Percentiles rank a stretch among this genome's conserved stretches.
phyloP scores from a whole-genome alignment of 1,140 invertebrate species.

The Helicorthomorpha holstii region DNA sequence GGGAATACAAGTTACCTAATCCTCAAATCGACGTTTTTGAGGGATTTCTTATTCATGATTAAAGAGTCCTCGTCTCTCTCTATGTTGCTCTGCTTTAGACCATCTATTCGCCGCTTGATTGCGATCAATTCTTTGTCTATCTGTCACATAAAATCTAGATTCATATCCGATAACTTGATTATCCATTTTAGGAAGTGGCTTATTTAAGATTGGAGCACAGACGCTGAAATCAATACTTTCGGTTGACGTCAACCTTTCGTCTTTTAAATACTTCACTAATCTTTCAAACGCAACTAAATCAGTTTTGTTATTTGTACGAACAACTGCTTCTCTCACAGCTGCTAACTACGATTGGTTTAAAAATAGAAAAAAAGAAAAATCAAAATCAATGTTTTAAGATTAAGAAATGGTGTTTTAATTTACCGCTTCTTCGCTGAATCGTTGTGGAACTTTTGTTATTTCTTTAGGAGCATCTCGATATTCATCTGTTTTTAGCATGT shows the following conservation, averaged over 20 bases:
- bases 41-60: neutral
- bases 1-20: too few species aligned
- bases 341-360: conserved; percentile 25
- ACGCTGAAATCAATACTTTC: neutral
- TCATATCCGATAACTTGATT: neutral
- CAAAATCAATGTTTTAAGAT: conserved; percentile 25
- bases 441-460: neutral
- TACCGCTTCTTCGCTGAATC: neutral
- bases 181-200: neutral
- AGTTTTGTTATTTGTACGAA: conserved; percentile 21
- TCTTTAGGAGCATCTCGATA: conserved; percentile 31
- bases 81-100: too few species aligned
- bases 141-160: neutral
- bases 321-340: conserved; percentile 22
- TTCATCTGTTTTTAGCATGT: conserved; percentile 37
- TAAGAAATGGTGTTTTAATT: conserved; percentile 10
- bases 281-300: conserved; percentile 25
- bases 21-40: neutral
- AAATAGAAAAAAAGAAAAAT: conserved; percentile 1
- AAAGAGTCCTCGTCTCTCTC: neutral
- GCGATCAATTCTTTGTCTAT: neutral
- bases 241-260: conserved; percentile 14
- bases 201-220: neutral
- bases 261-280: conserved; percentile 25
- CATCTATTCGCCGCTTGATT: neutral